Evolutionary conservation across 2,888 invertebrate species (phyloP).

Genomic region (Parnassius apollo): DNA sequence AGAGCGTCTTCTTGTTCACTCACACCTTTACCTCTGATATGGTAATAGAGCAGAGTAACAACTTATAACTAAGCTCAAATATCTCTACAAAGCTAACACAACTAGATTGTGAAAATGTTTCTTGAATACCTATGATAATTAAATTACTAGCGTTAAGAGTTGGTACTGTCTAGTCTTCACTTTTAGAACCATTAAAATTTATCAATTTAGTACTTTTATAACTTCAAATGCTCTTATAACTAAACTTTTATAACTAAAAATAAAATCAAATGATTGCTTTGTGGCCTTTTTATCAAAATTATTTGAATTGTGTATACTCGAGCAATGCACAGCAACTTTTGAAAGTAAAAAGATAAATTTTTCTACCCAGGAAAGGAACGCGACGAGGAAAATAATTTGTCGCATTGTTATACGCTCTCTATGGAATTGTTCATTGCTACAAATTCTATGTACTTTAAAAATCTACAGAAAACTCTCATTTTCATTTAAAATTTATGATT

Average conservation of each 20-base stretch:
- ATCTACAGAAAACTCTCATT: too few relatives aligned
- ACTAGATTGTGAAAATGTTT: too few relatives aligned
- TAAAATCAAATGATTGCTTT: slow-evolving; percentile 16
- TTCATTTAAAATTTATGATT: too few relatives aligned
- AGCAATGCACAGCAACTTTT: slow-evolving; percentile 6
- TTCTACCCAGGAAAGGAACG: slow-evolving; percentile 17
- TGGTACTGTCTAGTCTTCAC: too few relatives aligned
- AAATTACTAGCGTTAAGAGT: too few relatives aligned
- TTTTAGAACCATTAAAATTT: too few relatives aligned
- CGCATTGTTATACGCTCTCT: slow-evolving; percentile 9
- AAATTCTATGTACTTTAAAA: background rate
- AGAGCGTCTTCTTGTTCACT: too few relatives aligned
- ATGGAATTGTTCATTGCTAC: slow-evolving; percentile 2
- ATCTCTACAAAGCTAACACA: too few relatives aligned
- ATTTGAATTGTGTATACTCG: slow-evolving; percentile 28
- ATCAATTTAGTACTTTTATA: slow-evolving; percentile 8
- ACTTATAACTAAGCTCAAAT: too few relatives aligned
- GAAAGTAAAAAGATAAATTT: slow-evolving; percentile 20
- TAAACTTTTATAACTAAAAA: slow-evolving; percentile 1
- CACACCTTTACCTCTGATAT: too few relatives aligned
- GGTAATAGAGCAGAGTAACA: too few relatives aligned
- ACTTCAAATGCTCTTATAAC: background rate
- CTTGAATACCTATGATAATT: too few relatives aligned
- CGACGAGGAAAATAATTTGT: slow-evolving; percentile 14
- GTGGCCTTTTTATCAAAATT: slow-evolving; percentile 8